Conservation (phyloP, 2,888 invertebrate genomes). For the Acanthopleura granulata region DNA sequence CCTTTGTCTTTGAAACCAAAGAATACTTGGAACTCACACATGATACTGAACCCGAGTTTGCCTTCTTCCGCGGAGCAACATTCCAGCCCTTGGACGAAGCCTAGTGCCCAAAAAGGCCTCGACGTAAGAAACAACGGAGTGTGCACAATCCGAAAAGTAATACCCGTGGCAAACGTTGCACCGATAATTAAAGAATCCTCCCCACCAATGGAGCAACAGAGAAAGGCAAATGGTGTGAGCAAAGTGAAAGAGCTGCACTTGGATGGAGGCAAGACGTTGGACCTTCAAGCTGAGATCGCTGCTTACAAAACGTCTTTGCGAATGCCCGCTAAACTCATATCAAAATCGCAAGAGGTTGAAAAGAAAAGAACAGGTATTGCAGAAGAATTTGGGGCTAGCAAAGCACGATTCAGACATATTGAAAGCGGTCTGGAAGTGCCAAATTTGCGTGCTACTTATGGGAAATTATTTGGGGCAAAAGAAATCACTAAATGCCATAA, state of each 20-base stretch:
- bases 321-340: constrained; percentile 11
- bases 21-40: background rate
- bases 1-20: background rate
- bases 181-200: constrained; percentile 39
- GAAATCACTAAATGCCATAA: background rate
- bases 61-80: background rate
- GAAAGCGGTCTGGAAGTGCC: background rate
- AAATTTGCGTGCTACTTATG: background rate
- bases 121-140: background rate
- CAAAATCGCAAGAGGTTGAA: background rate
- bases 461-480: constrained; percentile 16
- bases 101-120: background rate
- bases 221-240: too few relatives aligned
- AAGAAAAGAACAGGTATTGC: background rate
- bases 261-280: background rate
- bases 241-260: too few relatives aligned
- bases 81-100: background rate
- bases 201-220: background rate
- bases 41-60: background rate
- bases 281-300: constrained; percentile 10
- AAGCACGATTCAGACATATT: background rate
- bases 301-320: constrained; percentile 8
- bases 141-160: constrained; percentile 26
- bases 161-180: constrained; percentile 58
- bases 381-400: constrained; percentile 11